Base-by-base conservation (phyloP, 2,113 vertebrate species). In the Martes martes region DNA sequence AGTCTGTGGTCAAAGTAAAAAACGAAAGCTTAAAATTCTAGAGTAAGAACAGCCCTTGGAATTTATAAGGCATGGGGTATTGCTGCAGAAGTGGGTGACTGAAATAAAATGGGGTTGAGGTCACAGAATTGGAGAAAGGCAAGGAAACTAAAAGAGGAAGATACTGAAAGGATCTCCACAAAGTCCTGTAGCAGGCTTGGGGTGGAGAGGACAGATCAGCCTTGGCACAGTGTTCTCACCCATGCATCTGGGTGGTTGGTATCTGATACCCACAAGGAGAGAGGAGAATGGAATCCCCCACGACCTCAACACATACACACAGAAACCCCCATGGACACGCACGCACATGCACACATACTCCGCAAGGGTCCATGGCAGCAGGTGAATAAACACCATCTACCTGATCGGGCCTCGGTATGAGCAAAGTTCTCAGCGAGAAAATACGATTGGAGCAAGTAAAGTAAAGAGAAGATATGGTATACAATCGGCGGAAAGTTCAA, bases 151-250 rank as follows among this genome's bases (percentile, higher is more conserved):
- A 39, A 78, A 57, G 11, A 79, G 15, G 11, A 19, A 36, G 31
- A 11, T 39, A 59, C 0, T 52, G 31, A 67, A 61, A 42, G 42
- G 7, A 23, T 55, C 28, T 55, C 11, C 10, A 18, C 7, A 6
- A 83, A 26, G 14, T 11, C 45, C 3, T n/a, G 4, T 0, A 6
- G 9, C n/a, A 13, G 31, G 8, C 7, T 39, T 63, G 11, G 59
- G 4, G 0, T 39, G 5, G 7, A 19, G 24, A 42, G 5, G 7
- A 7, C 11, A 36, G 71, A 11, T 18, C 11, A 15, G 8, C 2
- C 19, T 9, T 13, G 19, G 11, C 4, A 33, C 7, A 14, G 0
- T 36, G 11, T 31, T 55, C 45, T 31, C 21, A 21, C 28, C 13
- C 16, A n/a, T 36, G 39, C 4, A 47, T 11, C 13, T 23, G 6